phyloP scores from a whole-genome alignment of 2,113 vertebrate genomes.

The Oryzias javanicus region DNA sequence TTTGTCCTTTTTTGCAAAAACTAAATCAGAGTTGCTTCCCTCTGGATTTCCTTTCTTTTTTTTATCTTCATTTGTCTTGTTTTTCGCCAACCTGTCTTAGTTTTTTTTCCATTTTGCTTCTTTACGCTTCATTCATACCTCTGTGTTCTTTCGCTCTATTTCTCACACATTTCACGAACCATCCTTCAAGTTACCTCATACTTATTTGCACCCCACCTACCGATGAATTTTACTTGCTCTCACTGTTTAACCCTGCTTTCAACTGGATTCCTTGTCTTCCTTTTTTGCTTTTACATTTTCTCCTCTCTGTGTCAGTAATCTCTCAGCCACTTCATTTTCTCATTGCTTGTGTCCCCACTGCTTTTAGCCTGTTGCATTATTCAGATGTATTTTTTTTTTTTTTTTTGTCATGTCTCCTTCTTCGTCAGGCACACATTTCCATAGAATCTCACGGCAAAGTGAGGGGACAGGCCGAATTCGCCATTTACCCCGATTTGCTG shows the following conservation, averaged over 20 bases:
- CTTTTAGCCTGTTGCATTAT: constrained; percentile 57
- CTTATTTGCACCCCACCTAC: too few relatives aligned
- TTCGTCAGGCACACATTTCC: constrained; percentile 28
- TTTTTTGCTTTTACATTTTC: constrained; percentile 20
- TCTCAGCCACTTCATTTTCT: constrained; percentile 21
- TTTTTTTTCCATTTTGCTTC: constrained; percentile 27
- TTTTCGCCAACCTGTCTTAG: constrained; percentile 26
- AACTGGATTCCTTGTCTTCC: constrained; percentile 10
- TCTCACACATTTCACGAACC: too few relatives aligned
- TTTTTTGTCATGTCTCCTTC: constrained; percentile 28
- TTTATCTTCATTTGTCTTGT: constrained; percentile 15
- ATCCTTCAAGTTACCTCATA: too few relatives aligned
- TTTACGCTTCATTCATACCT: constrained; percentile 8
- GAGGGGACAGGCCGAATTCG: constrained; percentile 24
- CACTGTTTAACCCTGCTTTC: constrained; percentile 15
- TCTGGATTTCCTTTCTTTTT: background rate
- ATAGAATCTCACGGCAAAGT: constrained; percentile 16
- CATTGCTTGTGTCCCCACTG: constrained; percentile 23
- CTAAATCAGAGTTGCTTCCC: constrained; percentile 30
- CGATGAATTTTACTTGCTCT: background rate
- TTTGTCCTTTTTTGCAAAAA: constrained; percentile 23
- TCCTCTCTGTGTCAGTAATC: constrained; percentile 47
- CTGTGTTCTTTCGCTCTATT: too few relatives aligned
- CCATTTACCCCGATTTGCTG: constrained; percentile 59
- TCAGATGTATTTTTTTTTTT: constrained; percentile 43